These are phyloP conservation scores for Epistrophella euchroma DNA, from an alignment of 2,888 invertebrate genomes.

Conservation along the genomic window DNA sequence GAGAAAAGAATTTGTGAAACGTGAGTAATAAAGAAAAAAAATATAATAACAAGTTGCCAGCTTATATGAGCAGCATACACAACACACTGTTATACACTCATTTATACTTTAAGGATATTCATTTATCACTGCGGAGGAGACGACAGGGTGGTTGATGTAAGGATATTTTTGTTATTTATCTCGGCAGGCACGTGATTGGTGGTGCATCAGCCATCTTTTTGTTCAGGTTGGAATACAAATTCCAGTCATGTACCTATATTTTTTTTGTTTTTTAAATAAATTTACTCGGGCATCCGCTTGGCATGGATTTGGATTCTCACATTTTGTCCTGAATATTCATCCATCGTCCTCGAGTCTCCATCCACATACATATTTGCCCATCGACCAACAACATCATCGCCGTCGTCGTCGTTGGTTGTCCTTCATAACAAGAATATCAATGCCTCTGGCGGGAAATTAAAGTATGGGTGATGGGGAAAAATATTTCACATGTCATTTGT, in stretches of 20 bases:
- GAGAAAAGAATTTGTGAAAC: constrained; percentile 20
- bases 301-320: constrained; percentile 4
- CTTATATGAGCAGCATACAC: constrained; percentile 16
- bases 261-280: neutral
- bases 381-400: neutral
- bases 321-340: constrained; percentile 26
- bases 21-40: constrained; percentile 23
- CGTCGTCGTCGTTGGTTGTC: neutral
- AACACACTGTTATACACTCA: neutral
- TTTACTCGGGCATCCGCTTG: constrained; percentile 6
- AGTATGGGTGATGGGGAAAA: neutral
- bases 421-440: constrained; percentile 21
- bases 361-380: constrained; percentile 1
- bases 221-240: constrained; percentile 11
- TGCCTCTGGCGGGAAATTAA: constrained; percentile 13
- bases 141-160: neutral
- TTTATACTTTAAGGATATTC: constrained; percentile 13
- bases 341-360: neutral
- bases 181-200: neutral
- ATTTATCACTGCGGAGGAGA: constrained; percentile 13
- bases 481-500: constrained; percentile 9
- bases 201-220: constrained; percentile 7
- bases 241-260: neutral
- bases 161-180: constrained; percentile 3
- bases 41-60: constrained; percentile 29